These are phyloP conservation scores for Ciconia nigra DNA, from an alignment of 2,797 vertebrate species.

Conservation along the genomic window DNA sequence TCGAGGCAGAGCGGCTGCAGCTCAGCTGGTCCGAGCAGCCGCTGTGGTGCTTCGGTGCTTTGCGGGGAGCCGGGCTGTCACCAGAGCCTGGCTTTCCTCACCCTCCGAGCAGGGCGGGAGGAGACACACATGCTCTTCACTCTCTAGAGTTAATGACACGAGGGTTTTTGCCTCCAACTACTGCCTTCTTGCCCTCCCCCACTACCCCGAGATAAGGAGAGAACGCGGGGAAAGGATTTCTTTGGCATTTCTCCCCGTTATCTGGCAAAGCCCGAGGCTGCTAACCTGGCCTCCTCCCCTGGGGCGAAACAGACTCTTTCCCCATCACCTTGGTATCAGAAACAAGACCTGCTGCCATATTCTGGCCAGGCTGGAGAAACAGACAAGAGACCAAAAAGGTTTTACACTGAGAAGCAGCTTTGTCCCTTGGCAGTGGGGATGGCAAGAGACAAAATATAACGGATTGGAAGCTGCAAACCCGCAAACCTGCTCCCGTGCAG, in stretches of 20 bases:
- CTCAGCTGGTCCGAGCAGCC: neutral
- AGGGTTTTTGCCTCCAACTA: neutral
- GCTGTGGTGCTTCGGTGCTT: fast-evolving
- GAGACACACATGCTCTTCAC: neutral
- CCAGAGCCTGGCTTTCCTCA: neutral
- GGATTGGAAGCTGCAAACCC: neutral
- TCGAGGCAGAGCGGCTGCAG: neutral
- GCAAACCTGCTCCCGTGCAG: neutral
- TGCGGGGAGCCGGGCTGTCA: neutral
- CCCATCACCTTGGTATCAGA: neutral
- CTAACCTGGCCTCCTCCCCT: neutral
- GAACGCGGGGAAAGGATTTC: neutral
- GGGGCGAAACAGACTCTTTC: neutral
- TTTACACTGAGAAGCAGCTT: neutral
- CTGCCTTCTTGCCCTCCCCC: no score
- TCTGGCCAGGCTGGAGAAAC: neutral
- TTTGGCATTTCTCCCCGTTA: neutral
- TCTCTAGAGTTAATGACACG: neutral
- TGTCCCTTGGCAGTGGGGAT: neutral
- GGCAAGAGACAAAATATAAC: fast-evolving
- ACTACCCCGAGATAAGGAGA: neutral
- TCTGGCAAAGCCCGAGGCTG: neutral
- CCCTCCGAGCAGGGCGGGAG: neutral
- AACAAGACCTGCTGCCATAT: fast-evolving
- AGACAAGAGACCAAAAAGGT: neutral